Evolutionary conservation across 2,797 vertebrate species (phyloP), one percentile per base, ranked within the genome.

Genomic region (Helostoma temminkii): DNA sequence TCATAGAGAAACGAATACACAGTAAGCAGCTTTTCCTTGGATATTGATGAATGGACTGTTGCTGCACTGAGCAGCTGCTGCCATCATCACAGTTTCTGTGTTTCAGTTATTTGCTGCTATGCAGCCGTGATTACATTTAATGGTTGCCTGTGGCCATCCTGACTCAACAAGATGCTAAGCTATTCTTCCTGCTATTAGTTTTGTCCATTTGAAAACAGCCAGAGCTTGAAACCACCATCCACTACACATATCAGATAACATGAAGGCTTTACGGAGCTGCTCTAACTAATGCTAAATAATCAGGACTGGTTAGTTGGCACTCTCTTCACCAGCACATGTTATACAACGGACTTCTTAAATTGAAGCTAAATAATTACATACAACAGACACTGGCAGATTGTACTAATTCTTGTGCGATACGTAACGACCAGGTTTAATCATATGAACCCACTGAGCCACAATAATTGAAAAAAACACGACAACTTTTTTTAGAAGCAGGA

Each of bases 31-130:
- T 66, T 68, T 74, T 47, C 41, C 71, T 34, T 64, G 47, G 45
- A 56, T 64, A 14, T 19, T 76, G 76, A 82, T 77, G 56, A 78
- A 72, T 74, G 41, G 48, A 2, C 28, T 12, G 28, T 24, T 1
- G 43, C 59, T 18, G 43, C 47, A 36, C 26, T 26, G 53, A 52
- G 71, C 74, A 79, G 70, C 73, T 64, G 80, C 65, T 56, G 70
- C 69, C 69, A 59, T 58, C 77, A 50, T 75, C 64, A 37, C 48
- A 28, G 2, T 41, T 71, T 70, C 58, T 69, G n/a, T 65, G 60
- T 74, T 85, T 69, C 71, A 76, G 68, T 89, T 53, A 86, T 79
- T 75, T 69, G 74, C 66, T 54, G 80, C 74, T 15, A 62, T 54
- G 62, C 28, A 1, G 73, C 63, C 37, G 8, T 76, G 76, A 85